Percentiles rank a stretch among this genome's conserved stretches.
Evolutionary conservation across 1,140 invertebrate species (phyloP).

Genomic region (Scaptomyza pallida): DNA sequence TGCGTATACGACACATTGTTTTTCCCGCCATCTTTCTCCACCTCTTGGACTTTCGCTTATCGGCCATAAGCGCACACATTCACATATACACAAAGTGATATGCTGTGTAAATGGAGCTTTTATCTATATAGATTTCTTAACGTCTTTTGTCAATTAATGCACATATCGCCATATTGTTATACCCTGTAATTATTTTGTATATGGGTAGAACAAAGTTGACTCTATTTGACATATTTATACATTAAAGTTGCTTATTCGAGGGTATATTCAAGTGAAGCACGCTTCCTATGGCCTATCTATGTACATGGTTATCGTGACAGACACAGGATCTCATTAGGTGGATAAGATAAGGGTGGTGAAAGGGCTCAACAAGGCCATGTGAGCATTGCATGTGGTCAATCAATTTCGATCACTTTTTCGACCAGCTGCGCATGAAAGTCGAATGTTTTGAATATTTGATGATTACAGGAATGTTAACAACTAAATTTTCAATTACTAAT

Average conservation of each 20-base stretch:
- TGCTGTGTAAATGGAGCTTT: conserved; percentile 48
- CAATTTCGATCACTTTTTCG: no score
- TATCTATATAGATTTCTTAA: conserved; percentile 55
- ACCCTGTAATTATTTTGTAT: conserved; percentile 9
- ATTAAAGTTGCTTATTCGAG: no score
- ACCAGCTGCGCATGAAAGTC: no score
- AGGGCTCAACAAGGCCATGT: conserved; percentile 42
- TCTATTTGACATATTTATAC: no score
- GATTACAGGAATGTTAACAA: no score
- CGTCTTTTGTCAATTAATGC: conserved; percentile 44
- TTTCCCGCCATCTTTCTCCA: neutral
- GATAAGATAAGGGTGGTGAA: conserved; percentile 61
- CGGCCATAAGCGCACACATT: neutral
- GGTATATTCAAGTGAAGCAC: neutral
- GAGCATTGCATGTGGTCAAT: conserved; percentile 53
- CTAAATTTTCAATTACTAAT: no score
- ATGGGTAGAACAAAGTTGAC: no score
- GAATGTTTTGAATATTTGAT: no score
- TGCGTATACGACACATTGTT: conserved; percentile 23
- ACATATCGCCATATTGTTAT: conserved; percentile 23
- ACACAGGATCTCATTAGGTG: conserved; percentile 65
- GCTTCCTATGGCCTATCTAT: conserved; percentile 8
- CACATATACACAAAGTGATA: conserved; percentile 12
- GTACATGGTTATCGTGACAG: neutral
- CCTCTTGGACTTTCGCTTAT: conserved; percentile 9